phyloP scores from a whole-genome alignment of 2,113 vertebrate species.

The Planiliza haematocheilus region DNA sequence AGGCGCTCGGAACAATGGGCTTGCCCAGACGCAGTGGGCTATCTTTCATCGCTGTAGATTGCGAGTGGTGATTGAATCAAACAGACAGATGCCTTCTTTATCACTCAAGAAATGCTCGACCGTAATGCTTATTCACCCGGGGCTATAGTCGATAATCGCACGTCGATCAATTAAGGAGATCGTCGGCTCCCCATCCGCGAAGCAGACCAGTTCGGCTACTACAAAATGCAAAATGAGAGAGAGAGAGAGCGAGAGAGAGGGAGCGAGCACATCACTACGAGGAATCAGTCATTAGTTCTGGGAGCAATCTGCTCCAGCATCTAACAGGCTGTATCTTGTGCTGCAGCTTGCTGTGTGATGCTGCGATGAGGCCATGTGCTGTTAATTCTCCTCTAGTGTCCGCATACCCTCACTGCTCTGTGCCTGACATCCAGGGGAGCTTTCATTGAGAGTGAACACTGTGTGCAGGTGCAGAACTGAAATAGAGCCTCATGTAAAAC shows the following conservation, averaged over 20 bases:
- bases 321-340: no score
- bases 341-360: conserved; percentile 34
- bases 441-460: neutral
- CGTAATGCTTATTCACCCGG: conserved; percentile 26
- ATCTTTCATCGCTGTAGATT: neutral
- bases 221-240: neutral
- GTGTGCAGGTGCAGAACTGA: conserved; percentile 9
- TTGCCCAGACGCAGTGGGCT: conserved; percentile 59
- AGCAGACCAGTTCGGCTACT: neutral
- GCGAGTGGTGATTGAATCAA: conserved; percentile 63
- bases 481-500: no score
- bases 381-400: conserved; percentile 29
- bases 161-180: conserved; percentile 66
- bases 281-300: conserved; percentile 17
- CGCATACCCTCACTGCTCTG: neutral
- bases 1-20: conserved; percentile 71
- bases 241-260: neutral
- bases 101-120: conserved; percentile 23
- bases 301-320: neutral
- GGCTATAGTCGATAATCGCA: conserved; percentile 38
- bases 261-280: conserved; percentile 1
- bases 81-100: neutral
- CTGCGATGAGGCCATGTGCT: conserved; percentile 44
- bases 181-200: conserved; percentile 28
- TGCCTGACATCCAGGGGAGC: neutral